These are phyloP conservation scores for Lydus trimaculatus DNA, from an alignment of 2,888 invertebrate genomes.

Conservation along the genomic window DNA sequence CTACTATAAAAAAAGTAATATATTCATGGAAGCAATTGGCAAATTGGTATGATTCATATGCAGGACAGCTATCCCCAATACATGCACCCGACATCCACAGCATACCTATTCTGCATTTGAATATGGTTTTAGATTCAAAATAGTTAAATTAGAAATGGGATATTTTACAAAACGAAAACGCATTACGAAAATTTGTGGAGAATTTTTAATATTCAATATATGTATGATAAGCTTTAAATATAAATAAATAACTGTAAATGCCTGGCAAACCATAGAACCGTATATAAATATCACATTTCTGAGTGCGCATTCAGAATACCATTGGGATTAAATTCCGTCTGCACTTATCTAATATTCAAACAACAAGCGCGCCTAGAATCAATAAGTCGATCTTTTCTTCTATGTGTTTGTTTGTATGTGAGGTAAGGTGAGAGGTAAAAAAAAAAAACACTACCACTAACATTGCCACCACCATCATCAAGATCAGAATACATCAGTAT, in stretches of 20 bases:
- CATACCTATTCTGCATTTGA: not conserved
- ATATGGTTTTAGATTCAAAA: not conserved
- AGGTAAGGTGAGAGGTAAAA: constrained; percentile 33
- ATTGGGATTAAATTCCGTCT: constrained; percentile 53
- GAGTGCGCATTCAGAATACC: constrained; percentile 47
- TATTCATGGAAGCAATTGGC: not conserved
- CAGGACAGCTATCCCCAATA: not conserved
- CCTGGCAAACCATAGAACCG: constrained; percentile 34
- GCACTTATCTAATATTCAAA: constrained; percentile 56
- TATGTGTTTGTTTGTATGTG: not conserved
- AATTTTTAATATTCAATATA: constrained; percentile 4
- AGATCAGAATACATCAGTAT: constrained; percentile 42
- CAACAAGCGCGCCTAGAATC: constrained; percentile 53
- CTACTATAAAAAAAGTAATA: not conserved
- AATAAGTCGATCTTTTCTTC: constrained; percentile 47
- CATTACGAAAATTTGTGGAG: not conserved
- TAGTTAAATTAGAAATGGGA: not conserved
- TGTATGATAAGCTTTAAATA: constrained; percentile 21
- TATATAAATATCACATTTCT: constrained; percentile 49
- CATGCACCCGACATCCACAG: not conserved
- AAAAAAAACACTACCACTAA: not conserved
- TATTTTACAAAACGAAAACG: not conserved
- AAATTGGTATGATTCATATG: not conserved
- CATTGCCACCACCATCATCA: constrained; percentile 8
- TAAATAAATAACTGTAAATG: constrained; percentile 42